Percentiles rank a stretch among this genome's conserved stretches.
Evolutionary conservation across 2,113 vertebrate species (phyloP).

Genomic region (Misgurnus mizolepis): DNA sequence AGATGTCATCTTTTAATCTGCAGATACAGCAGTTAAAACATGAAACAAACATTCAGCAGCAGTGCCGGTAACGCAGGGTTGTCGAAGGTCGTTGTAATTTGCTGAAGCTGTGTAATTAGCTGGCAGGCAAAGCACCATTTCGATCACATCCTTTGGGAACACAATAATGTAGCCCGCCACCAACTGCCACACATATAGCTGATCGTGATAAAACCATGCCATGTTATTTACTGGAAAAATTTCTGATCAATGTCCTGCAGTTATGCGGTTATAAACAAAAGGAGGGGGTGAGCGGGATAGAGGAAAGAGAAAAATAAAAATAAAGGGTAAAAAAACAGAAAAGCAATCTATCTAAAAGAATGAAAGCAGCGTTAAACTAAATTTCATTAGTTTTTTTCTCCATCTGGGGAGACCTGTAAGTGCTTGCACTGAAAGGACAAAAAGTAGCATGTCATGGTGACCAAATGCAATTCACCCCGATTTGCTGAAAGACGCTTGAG

Average conservation of each 20-base stretch:
- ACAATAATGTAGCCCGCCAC: slow-evolving; percentile 66
- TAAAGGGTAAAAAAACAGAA: neutral
- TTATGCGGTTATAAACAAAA: slow-evolving; percentile 3
- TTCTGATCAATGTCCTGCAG: slow-evolving; percentile 8
- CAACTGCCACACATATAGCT: slow-evolving; percentile 40
- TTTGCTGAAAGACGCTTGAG: too few species aligned
- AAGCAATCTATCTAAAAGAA: neutral
- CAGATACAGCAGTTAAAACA: slow-evolving; percentile 63
- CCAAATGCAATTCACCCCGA: too few species aligned
- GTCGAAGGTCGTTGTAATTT: slow-evolving; percentile 70
- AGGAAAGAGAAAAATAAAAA: neutral
- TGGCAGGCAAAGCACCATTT: slow-evolving; percentile 69
- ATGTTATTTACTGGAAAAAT: slow-evolving; percentile 20
- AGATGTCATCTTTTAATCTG: slow-evolving; percentile 67
- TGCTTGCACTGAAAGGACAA: too few species aligned
- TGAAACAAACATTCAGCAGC: slow-evolving; percentile 67
- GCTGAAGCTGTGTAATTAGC: slow-evolving; percentile 73
- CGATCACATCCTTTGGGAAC: slow-evolving; percentile 65
- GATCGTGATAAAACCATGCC: neutral
- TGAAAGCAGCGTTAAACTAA: too few species aligned
- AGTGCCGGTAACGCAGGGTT: slow-evolving; percentile 64
- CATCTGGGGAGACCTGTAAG: too few species aligned
- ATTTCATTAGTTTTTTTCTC: too few species aligned
- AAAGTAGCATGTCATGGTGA: too few species aligned
- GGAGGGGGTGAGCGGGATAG: neutral